Percentiles rank a stretch among this genome's conserved stretches.
Evolutionary conservation across 2,113 vertebrate genomes (phyloP).

Genomic region (Gavia stellata): DNA sequence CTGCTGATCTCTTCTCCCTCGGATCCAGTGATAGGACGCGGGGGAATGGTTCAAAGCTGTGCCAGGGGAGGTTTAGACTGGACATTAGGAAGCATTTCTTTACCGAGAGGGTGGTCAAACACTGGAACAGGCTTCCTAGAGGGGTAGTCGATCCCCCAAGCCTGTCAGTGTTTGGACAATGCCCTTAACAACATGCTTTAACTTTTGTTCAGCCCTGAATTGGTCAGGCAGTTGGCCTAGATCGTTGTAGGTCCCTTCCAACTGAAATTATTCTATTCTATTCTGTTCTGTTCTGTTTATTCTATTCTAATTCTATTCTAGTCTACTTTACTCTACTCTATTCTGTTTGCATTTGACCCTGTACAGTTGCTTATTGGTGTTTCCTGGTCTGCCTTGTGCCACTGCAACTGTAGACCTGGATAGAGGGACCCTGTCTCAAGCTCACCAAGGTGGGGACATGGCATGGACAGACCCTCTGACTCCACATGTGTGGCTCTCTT

Average conservation of each 20-base stretch:
- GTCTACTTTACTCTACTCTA: no score
- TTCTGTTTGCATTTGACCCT: not conserved
- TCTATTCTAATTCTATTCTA: no score
- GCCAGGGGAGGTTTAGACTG: not conserved
- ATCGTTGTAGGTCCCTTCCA: no score
- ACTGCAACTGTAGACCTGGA: no score
- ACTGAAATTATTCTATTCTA: not conserved
- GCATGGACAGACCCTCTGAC: not conserved
- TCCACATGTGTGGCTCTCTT: not conserved
- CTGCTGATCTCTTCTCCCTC: not conserved
- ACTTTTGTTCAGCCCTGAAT: not conserved
- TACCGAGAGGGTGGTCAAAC: not conserved
- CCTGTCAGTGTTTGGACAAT: not conserved
- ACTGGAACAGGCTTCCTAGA: not conserved
- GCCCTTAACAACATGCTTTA: not conserved
- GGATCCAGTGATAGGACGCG: fast-evolving
- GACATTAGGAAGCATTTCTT: not conserved
- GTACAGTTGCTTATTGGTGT: not conserved
- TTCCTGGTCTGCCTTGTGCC: not conserved
- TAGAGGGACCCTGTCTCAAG: not conserved
- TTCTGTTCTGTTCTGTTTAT: not conserved
- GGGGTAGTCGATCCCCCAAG: no score
- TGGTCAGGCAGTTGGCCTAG: not conserved
- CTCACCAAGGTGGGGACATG: fast-evolving
- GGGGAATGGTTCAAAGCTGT: not conserved